Evolutionary conservation across 2,888 invertebrate species (phyloP).

Genomic region (Sthenelais limicola): DNA sequence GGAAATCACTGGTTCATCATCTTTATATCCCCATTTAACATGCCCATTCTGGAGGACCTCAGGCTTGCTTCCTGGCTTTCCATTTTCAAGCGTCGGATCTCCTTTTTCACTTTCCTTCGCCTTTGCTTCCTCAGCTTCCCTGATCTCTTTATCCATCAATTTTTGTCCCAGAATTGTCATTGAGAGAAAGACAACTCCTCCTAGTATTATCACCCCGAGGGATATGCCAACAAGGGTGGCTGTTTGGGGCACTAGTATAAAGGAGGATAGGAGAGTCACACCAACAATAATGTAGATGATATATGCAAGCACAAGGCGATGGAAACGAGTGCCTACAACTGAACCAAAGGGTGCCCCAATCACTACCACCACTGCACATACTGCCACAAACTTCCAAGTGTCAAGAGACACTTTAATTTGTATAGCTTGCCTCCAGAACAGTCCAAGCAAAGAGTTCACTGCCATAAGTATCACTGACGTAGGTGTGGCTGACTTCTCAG

Average conservation of each 20-base stretch:
- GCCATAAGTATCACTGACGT: slow-evolving; percentile 66
- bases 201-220: slow-evolving; percentile 36
- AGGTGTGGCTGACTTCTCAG: slow-evolving; percentile 65
- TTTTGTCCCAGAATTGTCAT: slow-evolving; percentile 1
- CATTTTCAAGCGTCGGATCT: too few relatives aligned
- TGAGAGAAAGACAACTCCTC: slow-evolving; percentile 35
- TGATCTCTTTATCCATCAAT: background rate
- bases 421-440: slow-evolving; percentile 62
- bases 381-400: slow-evolving; percentile 58
- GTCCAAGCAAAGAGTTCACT: slow-evolving; percentile 51
- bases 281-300: slow-evolving; percentile 56
- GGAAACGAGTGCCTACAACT: slow-evolving; percentile 55
- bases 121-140: background rate
- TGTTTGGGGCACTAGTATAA: slow-evolving; percentile 46
- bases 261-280: slow-evolving; percentile 47
- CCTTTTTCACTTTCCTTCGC: background rate
- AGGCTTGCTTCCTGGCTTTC: too few relatives aligned
- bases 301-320: slow-evolving; percentile 55
- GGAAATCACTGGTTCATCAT: too few relatives aligned
- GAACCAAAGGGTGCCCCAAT: slow-evolving; percentile 57
- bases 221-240: slow-evolving; percentile 42
- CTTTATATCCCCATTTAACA: too few relatives aligned
- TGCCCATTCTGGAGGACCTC: too few relatives aligned
- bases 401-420: slow-evolving; percentile 25
- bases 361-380: slow-evolving; percentile 51